Base-by-base conservation (phyloP, 2,113 vertebrate species). In the Odontesthes bonariensis region DNA sequence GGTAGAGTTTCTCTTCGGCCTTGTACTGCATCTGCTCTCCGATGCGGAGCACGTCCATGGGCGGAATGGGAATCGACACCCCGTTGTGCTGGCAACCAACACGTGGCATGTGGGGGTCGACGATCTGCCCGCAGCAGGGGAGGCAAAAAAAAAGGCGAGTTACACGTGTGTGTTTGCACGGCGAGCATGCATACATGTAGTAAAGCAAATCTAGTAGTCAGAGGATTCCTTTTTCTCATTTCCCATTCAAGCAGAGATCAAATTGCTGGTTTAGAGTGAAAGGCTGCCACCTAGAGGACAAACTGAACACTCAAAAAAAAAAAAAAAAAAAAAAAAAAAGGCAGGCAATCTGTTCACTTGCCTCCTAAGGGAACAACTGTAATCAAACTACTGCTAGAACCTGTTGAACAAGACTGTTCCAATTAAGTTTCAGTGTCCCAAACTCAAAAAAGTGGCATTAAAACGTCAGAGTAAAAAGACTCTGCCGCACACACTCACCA, bases 21-120 rank as follows among this genome's bases (percentile, higher is more conserved):
- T 97, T 98, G 94, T 96, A 97, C 95, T 99, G 97, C 98, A 99
- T 98, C 94, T 97, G 96, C 81, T 99, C 98, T 69, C 98, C 98
- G 1, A 97, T 94, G 92, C 96, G 96, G 73, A 99, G 94, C 84
- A 99, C 97, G 54, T 97, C 97, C 90, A 96, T 93, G 49, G 98
- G 98, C 13, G 98, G 97, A 79, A 95, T 96, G 4, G 98, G 97
- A 88, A 99, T 98, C 87, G 96, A 97, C 88, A 97, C 97, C 75
- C 98, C 97, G 0, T 98, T 99, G 95, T 98, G 97, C 92, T 98
- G 97, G 86, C 97, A 97, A 72, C 96, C 96, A 91, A 96, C 95
- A 16, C 98, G 96, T 5, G 97, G 97, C 98, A 98, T 98, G 94
- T 98, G 97, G 35, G 98, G 97, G 84, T 99, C 98, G 69, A 99